A percentile compares a stretch with the other conserved stretches of the same genome.
These are phyloP conservation scores for Geopemphigus sp. DNA, from an alignment of 1,140 invertebrate genomes.

Conservation along the genomic window DNA sequence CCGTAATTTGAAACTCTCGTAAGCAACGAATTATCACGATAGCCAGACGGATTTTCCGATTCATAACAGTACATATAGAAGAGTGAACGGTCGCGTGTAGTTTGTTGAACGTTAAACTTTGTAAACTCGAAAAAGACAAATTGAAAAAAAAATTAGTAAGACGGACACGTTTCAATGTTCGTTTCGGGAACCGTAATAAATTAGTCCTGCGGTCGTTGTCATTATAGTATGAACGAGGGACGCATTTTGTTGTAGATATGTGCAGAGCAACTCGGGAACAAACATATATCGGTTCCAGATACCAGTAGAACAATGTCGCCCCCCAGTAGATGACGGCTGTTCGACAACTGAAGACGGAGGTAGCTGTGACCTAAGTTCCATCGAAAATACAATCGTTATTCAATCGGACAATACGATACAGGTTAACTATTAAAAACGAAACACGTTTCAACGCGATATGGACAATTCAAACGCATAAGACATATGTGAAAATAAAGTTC, in stretches of 20 bases:
- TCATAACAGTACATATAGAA: no score
- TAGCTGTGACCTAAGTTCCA: slow-evolving; percentile 60
- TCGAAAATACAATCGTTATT: slow-evolving; percentile 66
- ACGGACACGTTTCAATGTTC: no score
- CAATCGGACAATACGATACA: slow-evolving; percentile 66
- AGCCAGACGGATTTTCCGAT: no score
- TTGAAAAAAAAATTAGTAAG: no score
- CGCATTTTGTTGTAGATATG: slow-evolving; percentile 51
- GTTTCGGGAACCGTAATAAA: no score
- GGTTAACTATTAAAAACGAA: slow-evolving; percentile 52
- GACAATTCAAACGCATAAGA: neutral
- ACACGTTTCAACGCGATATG: neutral
- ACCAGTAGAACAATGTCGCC: slow-evolving; percentile 64
- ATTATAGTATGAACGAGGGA: neutral
- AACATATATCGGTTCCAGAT: slow-evolving; percentile 62
- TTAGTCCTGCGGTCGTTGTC: no score
- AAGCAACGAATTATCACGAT: no score
- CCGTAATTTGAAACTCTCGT: no score
- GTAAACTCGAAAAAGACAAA: no score
- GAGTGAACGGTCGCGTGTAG: no score
- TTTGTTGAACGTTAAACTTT: no score
- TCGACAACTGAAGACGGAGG: slow-evolving; percentile 43
- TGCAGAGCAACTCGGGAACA: slow-evolving; percentile 61
- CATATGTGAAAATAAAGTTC: no score
- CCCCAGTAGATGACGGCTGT: slow-evolving; percentile 55